These are phyloP conservation scores for Phyllopteryx taeniolatus DNA, from an alignment of 2,113 vertebrate genomes.

Conservation along the genomic window DNA sequence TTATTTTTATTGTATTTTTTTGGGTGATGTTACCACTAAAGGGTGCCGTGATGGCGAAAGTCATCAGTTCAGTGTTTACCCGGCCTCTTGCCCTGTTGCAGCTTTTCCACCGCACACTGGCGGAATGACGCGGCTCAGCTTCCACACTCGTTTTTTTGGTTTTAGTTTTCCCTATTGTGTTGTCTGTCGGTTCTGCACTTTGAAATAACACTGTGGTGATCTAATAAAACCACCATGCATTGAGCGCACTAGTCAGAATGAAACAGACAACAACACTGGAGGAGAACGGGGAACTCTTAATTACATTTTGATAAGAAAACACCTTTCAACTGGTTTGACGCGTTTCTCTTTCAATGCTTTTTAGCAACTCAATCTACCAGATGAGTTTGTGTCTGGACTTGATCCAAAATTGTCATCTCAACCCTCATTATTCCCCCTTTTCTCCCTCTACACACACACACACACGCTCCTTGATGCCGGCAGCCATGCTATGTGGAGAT, in stretches of 20 bases:
- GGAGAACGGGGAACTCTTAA: too few species aligned
- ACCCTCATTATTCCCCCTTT: neutral
- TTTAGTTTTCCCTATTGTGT: neutral
- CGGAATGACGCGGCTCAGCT: too few species aligned
- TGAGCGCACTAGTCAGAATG: too few species aligned
- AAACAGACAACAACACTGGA: too few species aligned
- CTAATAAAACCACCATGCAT: neutral
- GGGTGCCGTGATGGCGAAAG: too few species aligned
- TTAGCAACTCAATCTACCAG: neutral
- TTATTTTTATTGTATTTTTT: too few species aligned
- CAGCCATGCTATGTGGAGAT: constrained; percentile 44
- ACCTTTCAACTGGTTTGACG: neutral
- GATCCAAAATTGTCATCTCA: neutral
- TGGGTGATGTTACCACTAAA: too few species aligned
- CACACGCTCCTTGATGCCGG: neutral
- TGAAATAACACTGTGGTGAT: neutral
- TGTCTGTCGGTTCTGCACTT: neutral
- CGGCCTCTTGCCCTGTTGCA: too few species aligned
- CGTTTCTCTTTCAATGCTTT: neutral
- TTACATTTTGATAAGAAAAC: too few species aligned
- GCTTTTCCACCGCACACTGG: too few species aligned
- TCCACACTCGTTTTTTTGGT: too few species aligned
- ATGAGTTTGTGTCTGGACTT: neutral
- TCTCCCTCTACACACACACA: neutral
- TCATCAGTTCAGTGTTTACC: too few species aligned